Conservation (phyloP, 2,113 vertebrate species). For the cat (Felis catus) region F.catus_Fca126_mat1.0 CM031420.1:121681501-121682000, state of each 20-base stretch:
- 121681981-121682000: not conserved
- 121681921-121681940: not conserved
- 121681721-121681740: not conserved
- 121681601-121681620: too few relatives aligned
- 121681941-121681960: not conserved
- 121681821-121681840: not conserved
- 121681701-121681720: not conserved
- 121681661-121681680: too few relatives aligned
- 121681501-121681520: too few relatives aligned
- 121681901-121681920: not conserved
- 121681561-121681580: too few relatives aligned
- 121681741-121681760: not conserved
- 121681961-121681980: not conserved
- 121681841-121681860: constrained; percentile 1
- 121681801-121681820: constrained; percentile 14
- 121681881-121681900: not conserved
- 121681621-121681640: too few relatives aligned
- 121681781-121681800: not conserved
- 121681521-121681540: too few relatives aligned
- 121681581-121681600: too few relatives aligned
- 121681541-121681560: too few relatives aligned
- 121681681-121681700: too few relatives aligned
- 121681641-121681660: too few relatives aligned
- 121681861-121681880: not conserved
- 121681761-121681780: not conserved